Evolutionary conservation across 2,797 vertebrate genomes (phyloP), one percentile per base, ranked within the genome.

Genomic region (Ptychadena robeensis): DNA sequence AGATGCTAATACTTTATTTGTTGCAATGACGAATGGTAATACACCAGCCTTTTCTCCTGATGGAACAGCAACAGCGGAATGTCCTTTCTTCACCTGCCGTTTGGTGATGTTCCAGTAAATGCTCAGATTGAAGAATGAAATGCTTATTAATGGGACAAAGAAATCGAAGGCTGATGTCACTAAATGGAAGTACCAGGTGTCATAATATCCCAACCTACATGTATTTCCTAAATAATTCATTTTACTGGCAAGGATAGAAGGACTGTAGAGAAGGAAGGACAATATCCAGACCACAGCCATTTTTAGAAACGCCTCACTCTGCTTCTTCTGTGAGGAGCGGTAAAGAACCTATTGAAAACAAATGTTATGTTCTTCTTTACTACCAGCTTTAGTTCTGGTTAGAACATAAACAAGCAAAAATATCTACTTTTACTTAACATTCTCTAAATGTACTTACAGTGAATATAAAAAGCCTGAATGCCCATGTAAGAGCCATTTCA

Each of bases 101-200:
- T 91, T 92, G 86, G 92, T 94, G 78, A 97, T 95, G 87, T 86
- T 93, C 88, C 92, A 91, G 91, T 96, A 96, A 91, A 98, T 97
- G 87, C 90, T 93, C 79, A 94, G 57, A 27, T 96, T 96, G 92
- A 98, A 98, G 91, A 94, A 96, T 73, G 93, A 89, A 89, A 98
- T 95, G 0, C 88, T 93, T 82, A 97, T 86, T 85, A 96, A 92
- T 0, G 96, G 97, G 53, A 93, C 87, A 59, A 97, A 93, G 88
- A 97, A 97, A 91, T 98, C 97, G 79, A 98, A 90, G 63, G 91
- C 90, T 25, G 95, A 96, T 0, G 94, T 93, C 0, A 91, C 91
- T 77, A 96, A 91, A 11, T 96, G 93, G 91, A 96, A 96, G 86
- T 94, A 94, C 95, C 95, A 97, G 75, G 94, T 95, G 88, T 94